A percentile compares a stretch with the other conserved stretches of the same genome.
Conservation (phyloP, 2,888 invertebrate species). For the Drosophila parthenogenetica region DNA sequence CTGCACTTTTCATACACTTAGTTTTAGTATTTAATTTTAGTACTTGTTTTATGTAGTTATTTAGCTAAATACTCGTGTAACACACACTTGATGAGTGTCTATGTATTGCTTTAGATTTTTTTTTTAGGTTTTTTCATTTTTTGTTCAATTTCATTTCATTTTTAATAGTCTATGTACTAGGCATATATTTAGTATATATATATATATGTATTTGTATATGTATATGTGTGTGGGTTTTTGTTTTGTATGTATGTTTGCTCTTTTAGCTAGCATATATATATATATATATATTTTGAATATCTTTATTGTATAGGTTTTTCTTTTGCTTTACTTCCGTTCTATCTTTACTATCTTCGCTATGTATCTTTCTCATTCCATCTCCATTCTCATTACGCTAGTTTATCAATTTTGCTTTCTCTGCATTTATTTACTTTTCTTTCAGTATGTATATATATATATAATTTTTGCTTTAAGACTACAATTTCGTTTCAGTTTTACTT, state of each 20-base stretch:
- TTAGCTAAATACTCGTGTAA: slow-evolving; percentile 74
- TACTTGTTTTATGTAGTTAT: slow-evolving; percentile 35
- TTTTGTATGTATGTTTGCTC: slow-evolving; percentile 36
- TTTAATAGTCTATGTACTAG: slow-evolving; percentile 60
- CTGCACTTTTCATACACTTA: too few species aligned
- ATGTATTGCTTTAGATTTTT: slow-evolving; percentile 76
- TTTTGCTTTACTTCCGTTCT: slow-evolving; percentile 18
- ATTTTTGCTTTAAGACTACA: slow-evolving; percentile 63
- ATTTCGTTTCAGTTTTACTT: slow-evolving; percentile 65
- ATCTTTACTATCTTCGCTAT: slow-evolving; percentile 18
- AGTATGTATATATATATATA: background rate
- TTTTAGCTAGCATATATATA: slow-evolving; percentile 66
- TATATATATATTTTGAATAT: slow-evolving; percentile 77
- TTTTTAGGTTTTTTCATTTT: slow-evolving; percentile 39
- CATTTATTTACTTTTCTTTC: slow-evolving; percentile 28
- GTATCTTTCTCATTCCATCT: background rate
- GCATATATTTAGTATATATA: slow-evolving; percentile 50
- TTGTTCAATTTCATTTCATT: slow-evolving; percentile 37
- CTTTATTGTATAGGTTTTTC: slow-evolving; percentile 70
- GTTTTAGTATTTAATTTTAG: background rate
- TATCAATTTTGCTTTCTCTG: slow-evolving; percentile 27
- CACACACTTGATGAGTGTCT: slow-evolving; percentile 76
- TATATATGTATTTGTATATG: slow-evolving; percentile 40
- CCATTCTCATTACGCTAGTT: slow-evolving; percentile 27
- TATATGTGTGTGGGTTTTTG: slow-evolving; percentile 33